Conservation (phyloP, 2,888 invertebrate genomes). For the Halictus quadricinctus region DNA sequence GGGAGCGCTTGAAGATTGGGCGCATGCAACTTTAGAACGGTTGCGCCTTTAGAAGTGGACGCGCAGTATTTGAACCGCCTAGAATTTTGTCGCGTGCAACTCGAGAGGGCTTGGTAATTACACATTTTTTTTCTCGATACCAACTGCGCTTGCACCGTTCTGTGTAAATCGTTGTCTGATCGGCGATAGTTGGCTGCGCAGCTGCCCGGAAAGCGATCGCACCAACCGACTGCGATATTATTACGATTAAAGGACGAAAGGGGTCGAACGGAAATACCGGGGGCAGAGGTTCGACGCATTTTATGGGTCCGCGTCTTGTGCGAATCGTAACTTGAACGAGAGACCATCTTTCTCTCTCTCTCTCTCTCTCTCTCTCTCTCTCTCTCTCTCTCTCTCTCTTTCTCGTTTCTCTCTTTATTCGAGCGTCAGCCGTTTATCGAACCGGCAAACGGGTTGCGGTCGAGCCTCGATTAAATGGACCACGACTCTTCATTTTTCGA, state of each 20-base stretch:
- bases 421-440: not conserved
- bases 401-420: not conserved
- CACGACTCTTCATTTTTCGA: constrained; percentile 40
- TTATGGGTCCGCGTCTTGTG: not conserved
- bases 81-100: not conserved
- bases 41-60: not conserved
- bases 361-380: not conserved
- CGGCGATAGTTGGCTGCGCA: not conserved
- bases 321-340: not conserved
- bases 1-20: too few relatives aligned
- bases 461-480: constrained; percentile 26
- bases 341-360: not conserved
- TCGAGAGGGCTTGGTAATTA: not conserved
- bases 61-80: not conserved
- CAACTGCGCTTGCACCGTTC: not conserved
- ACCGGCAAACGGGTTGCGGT: constrained; percentile 7
- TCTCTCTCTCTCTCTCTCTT: not conserved
- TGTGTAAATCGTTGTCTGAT: not conserved
- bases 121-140: not conserved
- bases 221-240: constrained; percentile 5
- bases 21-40: too few relatives aligned
- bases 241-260: constrained; percentile 18
- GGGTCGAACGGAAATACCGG: not conserved
- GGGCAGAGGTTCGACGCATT: not conserved
- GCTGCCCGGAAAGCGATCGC: constrained; percentile 5